A percentile compares a stretch with the other conserved stretches of the same genome.
Evolutionary conservation across 35 echinoderm and acorn worm species (phyloP).

Genomic region (Diadema setosum): DNA sequence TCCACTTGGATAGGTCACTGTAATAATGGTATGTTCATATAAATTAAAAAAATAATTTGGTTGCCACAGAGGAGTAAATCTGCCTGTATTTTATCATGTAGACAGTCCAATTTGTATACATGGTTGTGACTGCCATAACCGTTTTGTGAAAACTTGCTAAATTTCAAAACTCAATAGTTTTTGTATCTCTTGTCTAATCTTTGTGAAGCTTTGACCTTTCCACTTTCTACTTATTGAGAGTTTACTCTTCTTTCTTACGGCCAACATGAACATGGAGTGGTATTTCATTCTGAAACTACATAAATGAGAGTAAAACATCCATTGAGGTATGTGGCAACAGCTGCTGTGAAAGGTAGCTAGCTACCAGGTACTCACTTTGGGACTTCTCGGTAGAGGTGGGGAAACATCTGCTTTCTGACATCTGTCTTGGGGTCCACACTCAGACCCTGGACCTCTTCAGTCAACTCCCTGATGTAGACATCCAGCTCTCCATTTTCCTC

Average conservation of each 20-base stretch:
- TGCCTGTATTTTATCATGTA: too few relatives aligned
- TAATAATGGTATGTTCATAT: too few relatives aligned
- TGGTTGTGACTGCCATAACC: too few relatives aligned
- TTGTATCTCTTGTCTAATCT: not conserved
- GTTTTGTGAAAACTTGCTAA: too few relatives aligned
- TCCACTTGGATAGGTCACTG: too few relatives aligned
- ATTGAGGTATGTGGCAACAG: too few relatives aligned
- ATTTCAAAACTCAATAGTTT: too few relatives aligned
- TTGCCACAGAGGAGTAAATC: too few relatives aligned
- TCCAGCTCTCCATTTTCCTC: slow-evolving; percentile 26
- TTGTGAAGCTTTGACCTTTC: not conserved
- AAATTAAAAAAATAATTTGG: too few relatives aligned
- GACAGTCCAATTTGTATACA: not conserved
- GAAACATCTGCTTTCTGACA: slow-evolving; percentile 82
- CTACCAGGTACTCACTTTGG: slow-evolving; percentile 93
- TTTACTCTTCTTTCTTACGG: not conserved
- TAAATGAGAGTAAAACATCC: not conserved
- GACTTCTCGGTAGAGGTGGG: slow-evolving; percentile 78
- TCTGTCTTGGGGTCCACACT: slow-evolving; percentile 62
- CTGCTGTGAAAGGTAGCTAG: too few relatives aligned
- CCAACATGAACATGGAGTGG: not conserved
- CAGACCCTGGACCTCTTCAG: slow-evolving; percentile 43
- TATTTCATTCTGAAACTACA: not conserved
- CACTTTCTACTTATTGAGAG: not conserved
- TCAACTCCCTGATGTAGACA: slow-evolving; percentile 14